phyloP scores from a whole-genome alignment of 1,140 invertebrate species.

The Dendroctonus ponderosae region DNA sequence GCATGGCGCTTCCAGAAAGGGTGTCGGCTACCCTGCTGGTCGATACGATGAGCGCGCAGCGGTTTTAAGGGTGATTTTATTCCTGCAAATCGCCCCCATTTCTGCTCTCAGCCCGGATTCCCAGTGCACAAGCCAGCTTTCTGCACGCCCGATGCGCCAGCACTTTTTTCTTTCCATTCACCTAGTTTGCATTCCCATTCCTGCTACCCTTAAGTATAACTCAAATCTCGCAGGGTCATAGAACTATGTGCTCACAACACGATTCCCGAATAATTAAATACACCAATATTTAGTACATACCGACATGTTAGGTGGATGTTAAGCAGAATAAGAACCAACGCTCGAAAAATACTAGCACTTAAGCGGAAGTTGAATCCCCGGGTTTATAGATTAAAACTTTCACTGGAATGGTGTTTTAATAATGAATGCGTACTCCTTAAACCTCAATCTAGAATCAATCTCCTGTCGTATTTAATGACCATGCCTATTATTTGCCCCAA shows the following conservation, averaged over 20 bases:
- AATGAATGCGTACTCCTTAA: no score
- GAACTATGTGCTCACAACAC: neutral
- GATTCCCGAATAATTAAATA: neutral
- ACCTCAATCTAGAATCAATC: no score
- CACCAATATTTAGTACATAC: no score
- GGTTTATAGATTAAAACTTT: no score
- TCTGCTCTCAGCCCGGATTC: constrained; percentile 29
- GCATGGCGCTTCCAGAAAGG: constrained; percentile 48
- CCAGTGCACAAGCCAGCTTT: constrained; percentile 32
- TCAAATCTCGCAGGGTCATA: neutral
- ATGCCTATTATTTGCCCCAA: no score
- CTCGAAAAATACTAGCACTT: no score
- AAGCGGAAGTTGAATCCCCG: no score
- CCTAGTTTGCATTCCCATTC: constrained; percentile 16
- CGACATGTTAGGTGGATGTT: no score
- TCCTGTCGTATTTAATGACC: no score
- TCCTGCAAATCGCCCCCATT: constrained; percentile 33
- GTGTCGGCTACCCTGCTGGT: constrained; percentile 49
- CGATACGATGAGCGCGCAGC: constrained; percentile 48
- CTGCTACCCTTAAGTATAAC: neutral
- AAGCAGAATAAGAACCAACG: no score
- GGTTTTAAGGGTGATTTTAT: constrained; percentile 21
- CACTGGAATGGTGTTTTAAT: no score
- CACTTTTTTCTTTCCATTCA: constrained; percentile 17
- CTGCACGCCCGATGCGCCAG: constrained; percentile 25